Conservation (phyloP, 2,113 vertebrate species). For the Mirza zaza region DNA sequence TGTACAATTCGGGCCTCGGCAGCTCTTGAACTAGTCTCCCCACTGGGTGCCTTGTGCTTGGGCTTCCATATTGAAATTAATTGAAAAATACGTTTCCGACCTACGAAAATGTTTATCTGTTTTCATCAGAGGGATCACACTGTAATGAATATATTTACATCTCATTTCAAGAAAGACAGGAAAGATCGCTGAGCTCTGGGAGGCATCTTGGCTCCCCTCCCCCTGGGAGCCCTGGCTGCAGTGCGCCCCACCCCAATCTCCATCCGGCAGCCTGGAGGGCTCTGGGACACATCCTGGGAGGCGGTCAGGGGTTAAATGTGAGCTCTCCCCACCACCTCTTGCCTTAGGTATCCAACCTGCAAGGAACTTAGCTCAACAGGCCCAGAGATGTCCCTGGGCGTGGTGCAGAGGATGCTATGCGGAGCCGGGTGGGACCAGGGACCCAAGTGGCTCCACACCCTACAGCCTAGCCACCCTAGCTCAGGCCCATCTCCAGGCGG, state of each 20-base stretch:
- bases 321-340: neutral
- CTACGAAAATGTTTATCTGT: conserved; percentile 82
- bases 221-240: fast-evolving
- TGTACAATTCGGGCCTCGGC: fast-evolving
- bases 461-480: neutral
- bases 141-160: conserved; percentile 86
- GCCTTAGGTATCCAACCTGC: neutral
- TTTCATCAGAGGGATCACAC: conserved; percentile 81
- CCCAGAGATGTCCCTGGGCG: conserved; percentile 21
- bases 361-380: neutral
- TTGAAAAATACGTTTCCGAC: conserved; percentile 80
- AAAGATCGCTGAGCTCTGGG: conserved; percentile 11
- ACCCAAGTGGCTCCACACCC: fast-evolving
- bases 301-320: fast-evolving
- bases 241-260: neutral
- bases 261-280: neutral
- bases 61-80: conserved; percentile 82
- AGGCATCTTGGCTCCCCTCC: neutral
- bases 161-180: conserved; percentile 76
- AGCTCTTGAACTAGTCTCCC: neutral
- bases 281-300: neutral
- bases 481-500: fast-evolving
- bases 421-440: neutral
- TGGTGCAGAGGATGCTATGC: neutral
- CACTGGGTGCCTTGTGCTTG: neutral